Evolutionary conservation across 2,797 vertebrate genomes (phyloP), one percentile per base, ranked within the genome.

Genomic region (Chrysocyon brachyurus): DNA sequence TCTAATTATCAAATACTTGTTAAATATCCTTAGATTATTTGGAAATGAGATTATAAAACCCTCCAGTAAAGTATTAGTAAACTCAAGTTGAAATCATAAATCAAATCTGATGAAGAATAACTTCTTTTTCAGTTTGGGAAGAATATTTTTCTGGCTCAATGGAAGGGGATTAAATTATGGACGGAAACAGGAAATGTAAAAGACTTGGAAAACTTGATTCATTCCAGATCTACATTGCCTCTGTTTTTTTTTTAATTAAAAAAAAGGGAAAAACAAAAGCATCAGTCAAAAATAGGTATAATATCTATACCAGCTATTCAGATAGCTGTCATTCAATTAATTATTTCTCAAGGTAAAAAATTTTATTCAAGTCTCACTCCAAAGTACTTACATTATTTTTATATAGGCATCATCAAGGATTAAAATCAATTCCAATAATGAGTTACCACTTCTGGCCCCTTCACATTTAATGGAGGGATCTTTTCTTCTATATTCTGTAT

Each of bases 111-210:
- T 64, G 46, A 61, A 87, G 26, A 52, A 36, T 72, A 26, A 84
- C 6, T 87, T 85, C 17, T 52, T 1, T 54, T 88, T 77, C 22
- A 59, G 19, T 89, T 85, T 75, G 36, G 54, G 21, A 91, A 92
- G 61, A 86, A 86, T 72, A 70, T 17, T 93, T 95, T 96, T 75
- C 22, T 88, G 61, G 22, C 70, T 91, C 40, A 86, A 54, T 12
- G 33, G 21, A 86, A 49, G 11, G 22, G 7, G 2, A 16, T 70
- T 96, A 78, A 90, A 64, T 24, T 24, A 22, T 92, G 7, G 26
- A 87, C 10, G 64, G 46, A 97, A 96, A 83, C 21, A 85, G 84
- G 28, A 93, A 93, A 70, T 59, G 10, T 59, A 49, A 92, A 90
- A 94, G 19, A 75, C 16, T 33, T 59, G 12, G 52, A 79, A 90